Base-by-base conservation (phyloP, 2,797 vertebrate genomes). In the Scolopax bukidnonensis region DNA sequence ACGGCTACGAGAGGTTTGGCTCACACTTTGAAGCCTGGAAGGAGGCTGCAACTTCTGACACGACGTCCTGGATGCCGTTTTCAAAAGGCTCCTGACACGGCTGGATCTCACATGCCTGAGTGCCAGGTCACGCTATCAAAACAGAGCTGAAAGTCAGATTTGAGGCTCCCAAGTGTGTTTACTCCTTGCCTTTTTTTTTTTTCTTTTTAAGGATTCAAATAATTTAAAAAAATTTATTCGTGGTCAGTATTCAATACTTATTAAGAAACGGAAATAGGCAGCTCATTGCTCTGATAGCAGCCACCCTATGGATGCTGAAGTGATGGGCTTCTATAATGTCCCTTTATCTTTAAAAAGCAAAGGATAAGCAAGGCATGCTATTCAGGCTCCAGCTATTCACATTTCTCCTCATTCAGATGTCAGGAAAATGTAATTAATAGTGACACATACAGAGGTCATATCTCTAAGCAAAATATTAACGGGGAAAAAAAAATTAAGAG, bases 401-500 rank as follows among this genome's bases (percentile, higher is more conserved):
- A 84, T 56, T 85, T 86, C 65, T 89, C n/a, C 65, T 76, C 54
- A 65, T 57, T 84, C 65, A 90, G 61, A 87, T 47, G 54, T 81
- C 87, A 94, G 76, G 57, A 65, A 96, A 93, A 92, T 6, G 14
- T 92, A 95, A 94, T 95, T 95, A 95, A 91, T 90, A 76, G 40
- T 95, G 94, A 94, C 80, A 95, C 14, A 84, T 40, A 90, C 2
- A 7, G 73, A 86, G 84, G 89, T 94, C 94, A 69, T 48, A 91
- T 85, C 89, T 88, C 89, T 54, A 75, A 90, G 82, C 61, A 90
- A 90, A 90, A 59, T 78, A 94, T 60, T 84, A 14, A 64, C 40
- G 3, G 40, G 40, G 61, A 10, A 21, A 43, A 43, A 43, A 64
- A 13, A 61, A 81, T 67, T 38, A 63, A 54, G 16, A 50, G 57